Conservation (phyloP, 2,797 vertebrate species). For the Xenops minutus region DNA sequence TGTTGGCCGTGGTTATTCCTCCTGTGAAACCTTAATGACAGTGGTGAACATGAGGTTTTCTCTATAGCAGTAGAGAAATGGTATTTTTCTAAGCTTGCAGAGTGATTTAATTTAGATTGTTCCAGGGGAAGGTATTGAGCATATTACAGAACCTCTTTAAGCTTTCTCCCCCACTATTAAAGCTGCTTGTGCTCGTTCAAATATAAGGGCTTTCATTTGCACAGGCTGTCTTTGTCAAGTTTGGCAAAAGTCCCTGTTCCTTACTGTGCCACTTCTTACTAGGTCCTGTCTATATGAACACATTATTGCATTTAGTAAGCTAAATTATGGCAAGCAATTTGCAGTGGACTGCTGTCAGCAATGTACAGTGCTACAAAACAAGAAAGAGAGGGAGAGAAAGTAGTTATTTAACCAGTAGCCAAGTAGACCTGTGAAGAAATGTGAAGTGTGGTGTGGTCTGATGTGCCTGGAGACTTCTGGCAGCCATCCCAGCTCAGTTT, state of each 20-base stretch:
- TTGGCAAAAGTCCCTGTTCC: slow-evolving; percentile 12
- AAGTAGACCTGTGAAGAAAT: slow-evolving; percentile 57
- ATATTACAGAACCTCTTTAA: not conserved
- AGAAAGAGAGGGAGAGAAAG: not conserved
- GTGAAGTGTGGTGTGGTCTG: slow-evolving; percentile 35
- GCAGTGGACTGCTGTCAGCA: slow-evolving; percentile 21
- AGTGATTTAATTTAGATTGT: not conserved
- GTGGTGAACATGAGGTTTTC: not conserved
- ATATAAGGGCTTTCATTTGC: slow-evolving; percentile 22
- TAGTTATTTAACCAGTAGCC: slow-evolving; percentile 34
- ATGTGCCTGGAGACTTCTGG: slow-evolving; percentile 58
- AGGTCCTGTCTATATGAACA: not conserved
- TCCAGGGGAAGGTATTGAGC: not conserved
- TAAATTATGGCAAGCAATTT: slow-evolving; percentile 29
- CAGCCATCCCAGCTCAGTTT: slow-evolving; percentile 58
- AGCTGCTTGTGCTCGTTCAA: not conserved
- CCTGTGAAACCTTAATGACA: not conserved
- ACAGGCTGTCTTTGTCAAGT: slow-evolving; percentile 36
- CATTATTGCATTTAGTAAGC: not conserved
- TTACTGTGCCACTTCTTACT: not conserved
- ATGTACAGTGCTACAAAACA: not conserved
- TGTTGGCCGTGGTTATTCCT: not conserved
- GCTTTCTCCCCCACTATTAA: not conserved
- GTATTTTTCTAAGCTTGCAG: not conserved
- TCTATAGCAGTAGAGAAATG: not conserved